A percentile compares a stretch with the other conserved stretches of the same genome.
These are phyloP conservation scores for Theretra japonica DNA, from an alignment of 2,888 invertebrate species.

Conservation along the genomic window DNA sequence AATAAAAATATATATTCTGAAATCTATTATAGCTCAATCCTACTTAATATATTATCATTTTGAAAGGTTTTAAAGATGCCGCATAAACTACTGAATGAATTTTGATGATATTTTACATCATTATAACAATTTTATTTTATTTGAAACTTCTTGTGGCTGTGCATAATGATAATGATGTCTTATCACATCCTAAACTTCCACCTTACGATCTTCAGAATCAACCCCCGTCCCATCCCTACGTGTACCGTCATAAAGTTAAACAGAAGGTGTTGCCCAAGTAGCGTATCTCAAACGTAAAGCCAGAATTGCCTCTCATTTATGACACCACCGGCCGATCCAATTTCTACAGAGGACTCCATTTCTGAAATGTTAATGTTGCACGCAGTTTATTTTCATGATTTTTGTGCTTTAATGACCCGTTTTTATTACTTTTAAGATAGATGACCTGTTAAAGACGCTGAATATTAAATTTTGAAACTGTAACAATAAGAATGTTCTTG, in stretches of 20 bases:
- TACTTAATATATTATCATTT: too few species aligned
- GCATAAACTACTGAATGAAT: too few species aligned
- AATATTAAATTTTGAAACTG: not conserved
- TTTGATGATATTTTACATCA: too few species aligned
- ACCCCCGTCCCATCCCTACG: conserved; percentile 27
- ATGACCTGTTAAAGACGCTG: not conserved
- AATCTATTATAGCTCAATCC: too few species aligned
- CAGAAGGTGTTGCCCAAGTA: conserved; percentile 50
- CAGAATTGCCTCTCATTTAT: conserved; percentile 26
- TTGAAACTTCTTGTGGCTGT: too few species aligned
- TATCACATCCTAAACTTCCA: not conserved
- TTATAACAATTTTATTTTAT: too few species aligned
- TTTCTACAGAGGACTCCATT: conserved; percentile 15
- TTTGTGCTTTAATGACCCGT: conserved; percentile 14
- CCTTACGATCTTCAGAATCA: not conserved
- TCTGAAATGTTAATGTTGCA: conserved; percentile 24
- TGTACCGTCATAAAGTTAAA: conserved; percentile 52
- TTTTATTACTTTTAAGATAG: conserved; percentile 22
- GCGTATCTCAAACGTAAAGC: conserved; percentile 32
- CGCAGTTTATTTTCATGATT: conserved; percentile 22
- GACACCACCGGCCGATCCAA: conserved; percentile 23
- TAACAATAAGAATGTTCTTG: not conserved
- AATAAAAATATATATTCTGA: too few species aligned
- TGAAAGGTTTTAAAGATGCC: too few species aligned
- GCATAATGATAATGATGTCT: too few species aligned